Percentiles rank a stretch among this genome's conserved stretches.
Evolutionary conservation across 2,113 vertebrate genomes (phyloP).

Genomic region (Anthoscopus minutus): DNA sequence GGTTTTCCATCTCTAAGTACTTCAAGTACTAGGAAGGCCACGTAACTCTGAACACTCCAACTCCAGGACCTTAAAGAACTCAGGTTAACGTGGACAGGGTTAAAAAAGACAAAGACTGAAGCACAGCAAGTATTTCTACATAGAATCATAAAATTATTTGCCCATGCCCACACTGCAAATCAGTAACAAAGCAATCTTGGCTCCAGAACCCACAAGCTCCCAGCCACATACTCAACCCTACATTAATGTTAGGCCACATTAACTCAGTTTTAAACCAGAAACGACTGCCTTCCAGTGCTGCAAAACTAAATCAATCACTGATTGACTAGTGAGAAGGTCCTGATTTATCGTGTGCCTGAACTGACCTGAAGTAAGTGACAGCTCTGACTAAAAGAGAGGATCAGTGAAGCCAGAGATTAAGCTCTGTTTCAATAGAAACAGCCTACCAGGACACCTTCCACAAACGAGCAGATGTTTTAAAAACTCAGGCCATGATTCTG

Average conservation of each 20-base stretch:
- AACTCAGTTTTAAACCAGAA: conserved; percentile 18
- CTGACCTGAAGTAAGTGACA: conserved; percentile 55
- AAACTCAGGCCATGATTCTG: neutral
- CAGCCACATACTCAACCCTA: neutral
- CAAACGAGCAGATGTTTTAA: neutral
- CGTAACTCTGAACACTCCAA: neutral
- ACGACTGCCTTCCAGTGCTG: neutral
- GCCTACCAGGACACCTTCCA: neutral
- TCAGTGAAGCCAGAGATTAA: conserved; percentile 59
- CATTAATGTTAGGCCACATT: neutral
- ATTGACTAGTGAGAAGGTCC: conserved; percentile 38
- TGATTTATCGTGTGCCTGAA: conserved; percentile 53
- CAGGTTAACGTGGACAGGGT: neutral
- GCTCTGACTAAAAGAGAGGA: conserved; percentile 9
- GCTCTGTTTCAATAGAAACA: neutral
- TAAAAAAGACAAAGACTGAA: neutral
- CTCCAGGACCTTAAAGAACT: neutral
- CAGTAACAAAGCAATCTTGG: neutral
- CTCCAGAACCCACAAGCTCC: neutral
- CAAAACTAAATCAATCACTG: conserved; percentile 38
- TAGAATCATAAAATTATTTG: neutral
- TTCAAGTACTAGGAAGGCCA: neutral
- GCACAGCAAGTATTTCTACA: neutral
- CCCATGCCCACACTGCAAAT: neutral
- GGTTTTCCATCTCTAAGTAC: neutral